Percentiles rank a stretch among this genome's conserved stretches.
phyloP scores from a whole-genome alignment of 2,113 vertebrate genomes.

The Hemicordylus capensis region DNA sequence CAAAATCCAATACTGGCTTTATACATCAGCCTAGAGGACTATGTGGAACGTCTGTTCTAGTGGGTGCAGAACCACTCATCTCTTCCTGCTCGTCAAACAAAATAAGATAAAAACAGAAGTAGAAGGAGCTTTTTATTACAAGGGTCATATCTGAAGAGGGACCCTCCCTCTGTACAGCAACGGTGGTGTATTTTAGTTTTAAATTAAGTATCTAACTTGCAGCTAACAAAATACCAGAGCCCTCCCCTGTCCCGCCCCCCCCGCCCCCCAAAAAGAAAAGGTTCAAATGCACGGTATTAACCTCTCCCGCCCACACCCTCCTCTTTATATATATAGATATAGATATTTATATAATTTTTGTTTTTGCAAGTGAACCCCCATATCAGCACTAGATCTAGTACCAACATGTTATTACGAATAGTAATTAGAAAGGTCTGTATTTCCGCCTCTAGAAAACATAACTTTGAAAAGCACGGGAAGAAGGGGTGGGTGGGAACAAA shows the following conservation, averaged over 20 bases:
- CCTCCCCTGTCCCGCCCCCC: not conserved
- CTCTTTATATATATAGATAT: constrained; percentile 47
- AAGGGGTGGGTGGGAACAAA: constrained; percentile 10
- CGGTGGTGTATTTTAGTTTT: constrained; percentile 34
- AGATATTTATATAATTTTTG: constrained; percentile 23
- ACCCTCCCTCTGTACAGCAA: constrained; percentile 41
- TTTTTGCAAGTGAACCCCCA: constrained; percentile 48
- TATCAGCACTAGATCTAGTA: constrained; percentile 37
- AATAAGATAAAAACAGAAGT: constrained; percentile 73
- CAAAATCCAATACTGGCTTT: no score
- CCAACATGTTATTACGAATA: constrained; percentile 31
- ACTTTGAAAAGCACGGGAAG: not conserved
- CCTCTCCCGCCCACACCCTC: constrained; percentile 8
- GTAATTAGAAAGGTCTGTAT: constrained; percentile 41
- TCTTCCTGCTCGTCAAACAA: constrained; percentile 52
- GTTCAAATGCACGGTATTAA: constrained; percentile 24
- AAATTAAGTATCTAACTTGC: constrained; percentile 61
- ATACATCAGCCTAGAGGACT: no score
- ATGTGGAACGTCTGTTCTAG: no score
- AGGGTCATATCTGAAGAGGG: constrained; percentile 63
- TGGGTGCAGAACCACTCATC: no score
- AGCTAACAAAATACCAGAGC: constrained; percentile 53
- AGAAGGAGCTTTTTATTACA: constrained; percentile 83
- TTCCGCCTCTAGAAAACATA: constrained; percentile 41
- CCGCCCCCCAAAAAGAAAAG: not conserved